Base-by-base conservation (phyloP, 2,888 invertebrate species). In the Hylaea fasciaria region DNA sequence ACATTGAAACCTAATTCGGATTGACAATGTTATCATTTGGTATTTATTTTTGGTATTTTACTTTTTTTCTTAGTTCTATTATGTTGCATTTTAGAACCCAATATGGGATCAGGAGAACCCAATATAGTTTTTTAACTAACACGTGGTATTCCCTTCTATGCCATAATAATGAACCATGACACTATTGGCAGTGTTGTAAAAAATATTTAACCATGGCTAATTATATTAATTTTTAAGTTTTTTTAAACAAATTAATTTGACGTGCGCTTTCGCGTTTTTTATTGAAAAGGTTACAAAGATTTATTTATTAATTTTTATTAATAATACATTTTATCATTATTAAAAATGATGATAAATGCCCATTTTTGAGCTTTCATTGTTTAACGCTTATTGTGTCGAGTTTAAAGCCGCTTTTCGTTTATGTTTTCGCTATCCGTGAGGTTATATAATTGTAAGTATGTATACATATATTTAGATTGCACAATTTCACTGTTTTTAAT, bases 321-420 rank as follows among this genome's bases (percentile, higher is more conserved):
- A 53, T 43, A 16, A 13, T 44, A 41, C 9, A 47, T n/a, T n/a
- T n/a, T 43, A 43, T 45, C 43, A 55, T 17, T 56, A 17, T 69
- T 22, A 22, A 22, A n/a, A 22, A 22, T 22, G 22, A 22, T 3
- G 5, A 56, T 66, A 61, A 87, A 89, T 91, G 90, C 91, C 90
- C 90, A 90, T 90, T 90, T 86, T 88, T 84, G 71, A 83, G 87
- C 85, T 87, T 87, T 61, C 83, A 80, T 62, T 64, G 61, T 68
- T 82, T 80, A 85, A 84, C 57, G 87, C 89, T 91, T 87, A 71
- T 45, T 83, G 81, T 87, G 81, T 76, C 74, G 54, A 75, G 51
- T 67, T 80, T 80, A 82, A 79, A 57, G 78, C 78, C 70, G 78
- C 81, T 85, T 81, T 78, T 78, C 72, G 70, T 76, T 86, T 85